Conservation (phyloP, 2,113 vertebrate genomes). For the Anguilla japonica region DNA sequence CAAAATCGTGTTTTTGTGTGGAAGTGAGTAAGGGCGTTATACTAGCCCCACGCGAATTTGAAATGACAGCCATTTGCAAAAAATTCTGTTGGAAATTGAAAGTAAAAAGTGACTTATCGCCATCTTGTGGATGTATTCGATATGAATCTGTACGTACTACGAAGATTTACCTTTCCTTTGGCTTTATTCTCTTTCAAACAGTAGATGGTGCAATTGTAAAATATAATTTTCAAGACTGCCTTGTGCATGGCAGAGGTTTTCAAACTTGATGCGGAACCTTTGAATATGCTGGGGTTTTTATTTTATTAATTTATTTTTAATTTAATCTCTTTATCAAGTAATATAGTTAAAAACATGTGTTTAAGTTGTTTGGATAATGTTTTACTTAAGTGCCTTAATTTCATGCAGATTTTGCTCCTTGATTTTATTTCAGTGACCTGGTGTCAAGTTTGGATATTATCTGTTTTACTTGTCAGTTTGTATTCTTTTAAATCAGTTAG, state of each 20-base stretch:
- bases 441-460: no score
- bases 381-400: no score
- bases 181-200: background rate
- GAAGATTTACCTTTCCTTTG: background rate
- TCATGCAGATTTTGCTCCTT: no score
- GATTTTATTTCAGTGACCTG: no score
- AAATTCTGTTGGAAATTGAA: background rate
- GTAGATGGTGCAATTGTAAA: background rate
- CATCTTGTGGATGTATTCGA: background rate
- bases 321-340: no score
- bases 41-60: background rate
- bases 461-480: no score
- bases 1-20: background rate
- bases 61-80: background rate
- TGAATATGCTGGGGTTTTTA: background rate
- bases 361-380: no score
- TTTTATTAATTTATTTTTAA: no score
- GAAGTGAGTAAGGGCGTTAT: background rate
- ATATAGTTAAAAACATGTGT: no score
- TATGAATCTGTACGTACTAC: background rate
- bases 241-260: background rate
- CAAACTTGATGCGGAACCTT: background rate
- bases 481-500: no score
- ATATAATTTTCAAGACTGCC: background rate
- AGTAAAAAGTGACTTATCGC: background rate